phyloP scores from a whole-genome alignment of 2,797 vertebrate species.

The Propithecus deckenii region DNA sequence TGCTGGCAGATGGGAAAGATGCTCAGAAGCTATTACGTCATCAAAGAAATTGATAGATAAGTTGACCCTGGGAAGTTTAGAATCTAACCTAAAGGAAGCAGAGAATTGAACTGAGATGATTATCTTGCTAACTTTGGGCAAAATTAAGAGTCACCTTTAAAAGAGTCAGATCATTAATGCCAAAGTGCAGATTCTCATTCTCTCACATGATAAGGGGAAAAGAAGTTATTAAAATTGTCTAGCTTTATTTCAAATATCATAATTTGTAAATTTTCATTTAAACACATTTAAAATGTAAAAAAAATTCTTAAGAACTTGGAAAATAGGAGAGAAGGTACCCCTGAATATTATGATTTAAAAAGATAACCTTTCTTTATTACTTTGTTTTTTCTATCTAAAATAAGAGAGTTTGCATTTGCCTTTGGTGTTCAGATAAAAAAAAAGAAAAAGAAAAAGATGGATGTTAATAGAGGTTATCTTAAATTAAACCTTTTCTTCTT shows the following conservation, averaged over 20 bases:
- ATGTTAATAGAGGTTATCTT: background rate
- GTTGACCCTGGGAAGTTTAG: background rate
- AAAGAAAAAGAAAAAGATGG: background rate
- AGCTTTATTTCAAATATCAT: background rate
- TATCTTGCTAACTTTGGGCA: constrained; percentile 36
- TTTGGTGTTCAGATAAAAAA: background rate
- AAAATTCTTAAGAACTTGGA: background rate
- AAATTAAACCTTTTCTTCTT: background rate
- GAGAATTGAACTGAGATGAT: constrained; percentile 36
- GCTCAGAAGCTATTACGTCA: constrained; percentile 23
- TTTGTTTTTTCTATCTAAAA: background rate
- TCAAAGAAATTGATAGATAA: constrained; percentile 45
- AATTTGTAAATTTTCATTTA: background rate
- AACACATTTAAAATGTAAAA: background rate
- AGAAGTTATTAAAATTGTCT: background rate
- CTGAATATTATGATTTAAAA: background rate
- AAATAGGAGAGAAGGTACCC: background rate
- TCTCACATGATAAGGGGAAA: background rate
- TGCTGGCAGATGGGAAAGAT: constrained; percentile 34
- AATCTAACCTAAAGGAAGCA: background rate
- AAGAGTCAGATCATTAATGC: background rate
- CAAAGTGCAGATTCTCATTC: background rate
- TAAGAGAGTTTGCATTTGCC: background rate
- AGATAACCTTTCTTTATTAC: background rate
- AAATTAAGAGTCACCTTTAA: constrained; percentile 57